Evolutionary conservation across 92 coral and sea anemone genomes (phyloP).

Genomic region (Porites evermanni): DNA sequence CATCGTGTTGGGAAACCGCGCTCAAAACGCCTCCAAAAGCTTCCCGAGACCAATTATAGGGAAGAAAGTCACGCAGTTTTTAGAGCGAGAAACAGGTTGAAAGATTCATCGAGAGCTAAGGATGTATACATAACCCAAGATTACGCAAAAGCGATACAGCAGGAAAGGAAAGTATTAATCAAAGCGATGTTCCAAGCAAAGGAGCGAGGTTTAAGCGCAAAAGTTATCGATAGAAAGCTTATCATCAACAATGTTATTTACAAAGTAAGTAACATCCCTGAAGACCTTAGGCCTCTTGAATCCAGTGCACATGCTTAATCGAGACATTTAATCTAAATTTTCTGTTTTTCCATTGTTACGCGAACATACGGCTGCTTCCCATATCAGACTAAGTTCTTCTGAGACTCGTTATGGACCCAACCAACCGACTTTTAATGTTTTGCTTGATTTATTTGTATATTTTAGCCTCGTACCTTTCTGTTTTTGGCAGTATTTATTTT

Average conservation of each 20-base stretch:
- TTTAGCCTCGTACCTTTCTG: neutral
- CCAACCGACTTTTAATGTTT: constrained; percentile 3
- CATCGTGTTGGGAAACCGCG: constrained; percentile 42
- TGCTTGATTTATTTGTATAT: neutral
- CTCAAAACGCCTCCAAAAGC: constrained; percentile 13
- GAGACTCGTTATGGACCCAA: neutral
- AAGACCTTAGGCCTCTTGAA: too few relatives aligned
- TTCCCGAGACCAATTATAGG: constrained; percentile 34
- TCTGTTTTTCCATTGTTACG: too few relatives aligned
- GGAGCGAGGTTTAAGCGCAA: neutral
- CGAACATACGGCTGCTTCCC: too few relatives aligned
- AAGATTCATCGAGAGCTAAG: constrained; percentile 5
- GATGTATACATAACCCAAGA: constrained; percentile 39
- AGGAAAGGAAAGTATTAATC: constrained; percentile 34
- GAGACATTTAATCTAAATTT: too few relatives aligned
- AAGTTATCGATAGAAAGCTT: neutral
- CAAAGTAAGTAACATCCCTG: too few relatives aligned
- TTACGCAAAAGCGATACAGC: constrained; percentile 30
- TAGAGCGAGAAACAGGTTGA: constrained; percentile 13
- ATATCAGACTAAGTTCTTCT: too few relatives aligned
- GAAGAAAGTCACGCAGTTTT: constrained; percentile 11
- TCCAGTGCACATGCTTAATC: too few relatives aligned
- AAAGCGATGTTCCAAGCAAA: constrained; percentile 25
- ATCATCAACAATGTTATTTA: too few relatives aligned
- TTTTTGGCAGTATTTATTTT: constrained; percentile 4